A percentile compares a stretch with the other conserved stretches of the same genome.
phyloP scores from a whole-genome alignment of 2,888 invertebrate genomes.

The Thysanoteuthis rhombus region DNA sequence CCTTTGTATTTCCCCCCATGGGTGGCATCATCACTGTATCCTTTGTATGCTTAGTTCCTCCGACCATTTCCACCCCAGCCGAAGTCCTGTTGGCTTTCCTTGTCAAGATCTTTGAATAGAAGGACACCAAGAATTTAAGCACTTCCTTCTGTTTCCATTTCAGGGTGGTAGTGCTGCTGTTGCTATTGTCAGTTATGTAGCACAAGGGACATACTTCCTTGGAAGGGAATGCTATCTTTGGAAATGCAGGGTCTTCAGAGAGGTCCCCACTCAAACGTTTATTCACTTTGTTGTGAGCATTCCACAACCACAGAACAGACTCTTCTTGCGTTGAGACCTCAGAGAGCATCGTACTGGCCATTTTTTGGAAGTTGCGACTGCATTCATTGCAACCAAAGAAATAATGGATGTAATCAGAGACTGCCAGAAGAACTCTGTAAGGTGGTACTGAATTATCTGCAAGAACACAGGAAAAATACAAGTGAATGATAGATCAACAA shows the following conservation, averaged over 20 bases:
- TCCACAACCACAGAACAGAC: slow-evolving; percentile 90
- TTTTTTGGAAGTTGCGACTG: slow-evolving; percentile 85
- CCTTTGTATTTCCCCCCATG: neutral
- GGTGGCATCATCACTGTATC: neutral
- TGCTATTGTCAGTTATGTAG: slow-evolving; percentile 34
- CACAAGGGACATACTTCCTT: slow-evolving; percentile 74
- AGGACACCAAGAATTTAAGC: slow-evolving; percentile 46
- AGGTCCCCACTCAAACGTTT: slow-evolving; percentile 83
- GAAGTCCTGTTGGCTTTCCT: neutral
- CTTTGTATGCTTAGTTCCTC: slow-evolving; percentile 1
- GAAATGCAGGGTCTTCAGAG: slow-evolving; percentile 87
- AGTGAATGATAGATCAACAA: neutral
- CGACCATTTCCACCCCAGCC: slow-evolving; percentile 1
- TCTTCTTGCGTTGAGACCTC: slow-evolving; percentile 79
- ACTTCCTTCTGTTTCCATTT: slow-evolving; percentile 47
- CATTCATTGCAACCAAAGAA: slow-evolving; percentile 96
- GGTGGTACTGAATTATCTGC: neutral
- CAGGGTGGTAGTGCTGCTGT: slow-evolving; percentile 26
- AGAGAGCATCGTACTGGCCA: slow-evolving; percentile 79
- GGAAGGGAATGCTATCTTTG: slow-evolving; percentile 89
- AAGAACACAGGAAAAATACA: neutral
- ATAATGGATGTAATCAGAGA: slow-evolving; percentile 78
- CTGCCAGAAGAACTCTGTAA: neutral
- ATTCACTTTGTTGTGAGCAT: slow-evolving; percentile 90
- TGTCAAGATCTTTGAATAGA: neutral